Evolutionary conservation across 1,140 invertebrate species (phyloP).

Genomic region (Papilio polytes): DNA sequence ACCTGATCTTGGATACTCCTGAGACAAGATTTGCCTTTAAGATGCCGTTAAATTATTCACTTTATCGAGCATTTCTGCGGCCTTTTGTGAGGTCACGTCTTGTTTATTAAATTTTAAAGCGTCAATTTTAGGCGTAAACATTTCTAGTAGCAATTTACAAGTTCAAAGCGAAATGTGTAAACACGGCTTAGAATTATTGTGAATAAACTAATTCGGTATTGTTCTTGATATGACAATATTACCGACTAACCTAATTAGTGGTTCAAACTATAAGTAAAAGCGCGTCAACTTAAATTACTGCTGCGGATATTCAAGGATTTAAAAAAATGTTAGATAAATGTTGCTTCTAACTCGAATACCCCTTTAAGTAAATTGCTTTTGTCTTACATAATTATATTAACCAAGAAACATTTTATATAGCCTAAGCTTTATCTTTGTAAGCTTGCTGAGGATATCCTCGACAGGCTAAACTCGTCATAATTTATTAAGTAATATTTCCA

Average conservation of each 20-base stretch:
- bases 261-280: background rate
- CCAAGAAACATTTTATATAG: background rate
- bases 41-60: constrained; percentile 43
- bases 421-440: constrained; percentile 4
- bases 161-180: background rate
- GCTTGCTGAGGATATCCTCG: background rate
- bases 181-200: background rate
- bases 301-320: too few relatives aligned
- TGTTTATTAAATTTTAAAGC: constrained; percentile 40
- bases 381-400: background rate
- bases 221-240: background rate
- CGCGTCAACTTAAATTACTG: too few relatives aligned
- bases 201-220: background rate
- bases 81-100: constrained; percentile 31
- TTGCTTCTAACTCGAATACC: background rate
- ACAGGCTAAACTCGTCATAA: constrained; percentile 8
- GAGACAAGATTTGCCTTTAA: constrained; percentile 36
- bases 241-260: background rate
- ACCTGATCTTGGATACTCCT: constrained; percentile 21
- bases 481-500: constrained; percentile 35
- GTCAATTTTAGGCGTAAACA: constrained; percentile 41
- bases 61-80: constrained; percentile 29
- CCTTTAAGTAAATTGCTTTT: background rate
- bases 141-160: constrained; percentile 27
- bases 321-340: background rate